Conservation (phyloP, 2,888 invertebrate species). For the Megastigmus dorsalis region DNA sequence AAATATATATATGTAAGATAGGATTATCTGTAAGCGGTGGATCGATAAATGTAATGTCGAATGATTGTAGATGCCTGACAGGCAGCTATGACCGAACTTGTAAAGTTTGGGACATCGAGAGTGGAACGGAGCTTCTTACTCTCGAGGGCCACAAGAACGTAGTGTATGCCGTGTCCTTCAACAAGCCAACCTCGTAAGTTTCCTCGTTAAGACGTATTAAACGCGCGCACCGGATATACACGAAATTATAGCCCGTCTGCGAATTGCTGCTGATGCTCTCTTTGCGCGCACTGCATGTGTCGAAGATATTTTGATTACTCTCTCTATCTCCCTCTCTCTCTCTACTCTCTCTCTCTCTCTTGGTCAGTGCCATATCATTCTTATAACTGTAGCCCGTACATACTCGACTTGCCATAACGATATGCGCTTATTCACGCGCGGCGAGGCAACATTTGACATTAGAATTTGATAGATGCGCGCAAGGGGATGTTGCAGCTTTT, state of each 20-base stretch:
- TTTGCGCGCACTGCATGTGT: not conserved
- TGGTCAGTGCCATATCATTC: too few relatives aligned
- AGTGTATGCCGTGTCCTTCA: slow-evolving; percentile 87
- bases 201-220: slow-evolving; percentile 28
- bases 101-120: slow-evolving; percentile 85
- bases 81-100: slow-evolving; percentile 91
- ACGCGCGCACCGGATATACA: slow-evolving; percentile 1
- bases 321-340: not conserved
- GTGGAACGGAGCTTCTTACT: slow-evolving; percentile 81
- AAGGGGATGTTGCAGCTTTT: too few relatives aligned
- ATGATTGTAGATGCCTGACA: slow-evolving; percentile 81
- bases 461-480: too few relatives aligned
- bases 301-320: too few relatives aligned
- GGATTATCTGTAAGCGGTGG: too few relatives aligned
- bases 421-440: too few relatives aligned
- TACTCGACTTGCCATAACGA: too few relatives aligned
- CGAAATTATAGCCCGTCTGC: not conserved
- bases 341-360: too few relatives aligned
- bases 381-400: too few relatives aligned
- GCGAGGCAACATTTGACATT: too few relatives aligned
- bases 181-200: slow-evolving; percentile 84
- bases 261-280: slow-evolving; percentile 2
- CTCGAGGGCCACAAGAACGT: slow-evolving; percentile 87
- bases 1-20: too few relatives aligned
- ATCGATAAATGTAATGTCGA: too few relatives aligned